Conservation (phyloP, 2,113 vertebrate genomes). For the Gymnogyps californianus region DNA sequence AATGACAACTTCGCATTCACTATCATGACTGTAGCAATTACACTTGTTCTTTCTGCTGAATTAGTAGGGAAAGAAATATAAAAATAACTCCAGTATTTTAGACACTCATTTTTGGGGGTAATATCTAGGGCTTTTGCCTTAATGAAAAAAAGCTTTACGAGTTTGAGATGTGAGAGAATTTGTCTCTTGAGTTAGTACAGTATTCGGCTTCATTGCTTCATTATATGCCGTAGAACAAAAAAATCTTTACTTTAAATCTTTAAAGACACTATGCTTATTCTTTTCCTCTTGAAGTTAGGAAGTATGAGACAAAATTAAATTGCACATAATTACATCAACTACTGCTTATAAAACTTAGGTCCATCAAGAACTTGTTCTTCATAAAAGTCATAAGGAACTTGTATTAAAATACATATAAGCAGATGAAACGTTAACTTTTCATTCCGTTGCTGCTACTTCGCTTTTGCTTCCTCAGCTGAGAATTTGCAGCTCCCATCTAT, state of each 20-base stretch:
- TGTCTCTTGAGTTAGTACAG: background rate
- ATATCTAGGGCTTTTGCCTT: background rate
- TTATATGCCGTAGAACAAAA: background rate
- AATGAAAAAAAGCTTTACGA: background rate
- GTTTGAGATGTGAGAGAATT: background rate
- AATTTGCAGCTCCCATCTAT: background rate
- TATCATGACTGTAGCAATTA: background rate
- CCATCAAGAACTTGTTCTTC: background rate
- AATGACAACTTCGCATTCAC: background rate
- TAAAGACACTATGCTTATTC: background rate
- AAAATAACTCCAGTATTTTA: background rate
- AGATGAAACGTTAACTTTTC: background rate
- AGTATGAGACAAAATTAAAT: background rate
- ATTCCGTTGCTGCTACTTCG: background rate
- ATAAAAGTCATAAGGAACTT: background rate
- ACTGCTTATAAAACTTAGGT: background rate
- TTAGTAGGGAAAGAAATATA: background rate
- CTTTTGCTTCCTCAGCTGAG: background rate
- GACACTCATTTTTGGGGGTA: background rate
- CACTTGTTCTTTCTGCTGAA: background rate
- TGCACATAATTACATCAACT: background rate
- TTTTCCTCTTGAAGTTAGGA: background rate
- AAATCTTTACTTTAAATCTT: background rate
- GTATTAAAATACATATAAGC: fast-evolving
- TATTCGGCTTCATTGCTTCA: background rate